Evolutionary conservation across 2,797 vertebrate species (phyloP).

Genomic region (Rhadinocentrus ornatus): DNA sequence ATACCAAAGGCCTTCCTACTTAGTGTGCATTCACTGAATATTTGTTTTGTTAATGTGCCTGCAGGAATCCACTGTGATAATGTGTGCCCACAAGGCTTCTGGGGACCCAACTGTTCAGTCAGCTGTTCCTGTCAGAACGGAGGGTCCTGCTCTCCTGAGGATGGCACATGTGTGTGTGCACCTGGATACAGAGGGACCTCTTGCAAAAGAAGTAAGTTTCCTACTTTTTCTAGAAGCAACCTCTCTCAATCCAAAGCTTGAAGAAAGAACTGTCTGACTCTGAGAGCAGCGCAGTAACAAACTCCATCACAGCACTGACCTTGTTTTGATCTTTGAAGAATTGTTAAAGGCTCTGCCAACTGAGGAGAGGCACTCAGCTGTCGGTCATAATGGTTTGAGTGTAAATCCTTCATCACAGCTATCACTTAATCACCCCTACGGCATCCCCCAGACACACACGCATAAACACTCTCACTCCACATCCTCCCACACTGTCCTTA

Average conservation of each 20-base stretch:
- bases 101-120: constrained; percentile 97
- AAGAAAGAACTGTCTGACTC: constrained; percentile 10
- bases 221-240: not conserved
- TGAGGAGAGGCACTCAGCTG: constrained; percentile 66
- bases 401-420: constrained; percentile 77
- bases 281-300: constrained; percentile 8
- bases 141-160: constrained; percentile 94
- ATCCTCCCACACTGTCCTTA: constrained; percentile 49
- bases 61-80: constrained; percentile 96
- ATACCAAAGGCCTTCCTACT: constrained; percentile 34
- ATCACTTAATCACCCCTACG: constrained; percentile 77
- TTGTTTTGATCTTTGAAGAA: constrained; percentile 68
- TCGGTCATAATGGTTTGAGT: constrained; percentile 65
- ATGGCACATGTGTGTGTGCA: constrained; percentile 94
- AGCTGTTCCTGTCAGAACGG: constrained; percentile 96
- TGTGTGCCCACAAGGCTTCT: constrained; percentile 90
- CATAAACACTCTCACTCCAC: constrained; percentile 20
- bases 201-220: constrained; percentile 95
- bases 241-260: constrained; percentile 19
- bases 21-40: constrained; percentile 52
- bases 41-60: constrained; percentile 57
- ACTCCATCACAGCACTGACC: constrained; percentile 58
- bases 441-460: constrained; percentile 20
- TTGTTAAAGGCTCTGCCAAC: constrained; percentile 55
- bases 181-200: constrained; percentile 93